Conservation (phyloP, 37 sponge, comb jelly and placozoan genomes). For the Petrosia ficiformis region DNA sequence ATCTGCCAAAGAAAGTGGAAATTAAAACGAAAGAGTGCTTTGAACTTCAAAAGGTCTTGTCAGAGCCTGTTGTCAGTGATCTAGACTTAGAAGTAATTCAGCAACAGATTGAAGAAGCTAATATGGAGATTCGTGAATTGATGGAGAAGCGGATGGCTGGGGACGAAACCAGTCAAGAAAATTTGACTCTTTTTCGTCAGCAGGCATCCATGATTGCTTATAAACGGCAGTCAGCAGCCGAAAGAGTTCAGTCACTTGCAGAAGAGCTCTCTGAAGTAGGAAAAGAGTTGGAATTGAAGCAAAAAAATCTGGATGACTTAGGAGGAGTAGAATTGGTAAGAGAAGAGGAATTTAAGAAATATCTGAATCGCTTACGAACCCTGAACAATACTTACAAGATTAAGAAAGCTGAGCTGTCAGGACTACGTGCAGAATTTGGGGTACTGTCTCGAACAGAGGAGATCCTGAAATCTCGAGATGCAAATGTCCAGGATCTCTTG, state of each 20-base stretch:
- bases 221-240: constrained; percentile 73
- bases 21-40: constrained; percentile 49
- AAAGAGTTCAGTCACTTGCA: constrained; percentile 44
- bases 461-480: constrained; percentile 69
- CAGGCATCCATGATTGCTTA: constrained; percentile 85
- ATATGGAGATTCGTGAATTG: constrained; percentile 55
- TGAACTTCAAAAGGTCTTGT: constrained; percentile 70
- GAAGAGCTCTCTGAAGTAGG: constrained; percentile 60
- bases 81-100: constrained; percentile 67
- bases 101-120: constrained; percentile 58
- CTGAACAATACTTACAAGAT: constrained; percentile 82
- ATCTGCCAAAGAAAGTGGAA: constrained; percentile 76
- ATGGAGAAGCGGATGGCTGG: constrained; percentile 79
- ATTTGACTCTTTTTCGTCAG: constrained; percentile 92
- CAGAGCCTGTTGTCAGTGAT: constrained; percentile 83
- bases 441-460: constrained; percentile 91
- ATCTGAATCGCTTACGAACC: constrained; percentile 67
- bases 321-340: constrained; percentile 72
- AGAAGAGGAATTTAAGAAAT: constrained; percentile 85
- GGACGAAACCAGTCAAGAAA: constrained; percentile 78
- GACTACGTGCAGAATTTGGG: constrained; percentile 81
- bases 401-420: constrained; percentile 82
- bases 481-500: constrained; percentile 52
- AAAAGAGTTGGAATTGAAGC: constrained; percentile 46
- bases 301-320: constrained; percentile 35